Evolutionary conservation across 2,113 vertebrate species (phyloP).

Genomic region (Tupaia chinensis): DNA sequence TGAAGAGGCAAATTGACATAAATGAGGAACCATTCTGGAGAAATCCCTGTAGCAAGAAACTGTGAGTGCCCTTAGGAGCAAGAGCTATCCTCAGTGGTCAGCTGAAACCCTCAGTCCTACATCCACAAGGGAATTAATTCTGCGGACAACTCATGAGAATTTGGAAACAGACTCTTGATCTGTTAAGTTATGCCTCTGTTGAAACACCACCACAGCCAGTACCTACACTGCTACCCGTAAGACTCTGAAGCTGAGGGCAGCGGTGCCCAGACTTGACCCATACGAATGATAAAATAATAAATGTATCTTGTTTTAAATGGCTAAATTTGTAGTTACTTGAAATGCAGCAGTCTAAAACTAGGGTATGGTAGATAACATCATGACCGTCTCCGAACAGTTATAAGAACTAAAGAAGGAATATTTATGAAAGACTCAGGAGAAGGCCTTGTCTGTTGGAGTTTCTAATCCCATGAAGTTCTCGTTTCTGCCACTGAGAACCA

Average conservation of each 20-base stretch:
- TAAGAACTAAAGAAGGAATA: background rate
- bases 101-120: background rate
- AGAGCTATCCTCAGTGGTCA: background rate
- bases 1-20: background rate
- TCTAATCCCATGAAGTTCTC: background rate
- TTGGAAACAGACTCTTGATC: background rate
- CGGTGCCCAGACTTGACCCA: background rate
- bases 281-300: background rate
- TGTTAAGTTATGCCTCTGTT: background rate
- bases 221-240: background rate
- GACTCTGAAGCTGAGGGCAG: background rate
- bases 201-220: background rate
- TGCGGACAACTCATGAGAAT: background rate
- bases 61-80: background rate
- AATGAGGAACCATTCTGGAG: background rate
- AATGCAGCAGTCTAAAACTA: background rate
- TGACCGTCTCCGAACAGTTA: background rate
- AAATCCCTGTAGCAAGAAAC: background rate
- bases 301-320: background rate
- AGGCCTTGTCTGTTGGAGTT: background rate
- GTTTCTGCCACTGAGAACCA: background rate
- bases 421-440: background rate
- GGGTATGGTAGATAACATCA: background rate
- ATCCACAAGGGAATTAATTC: background rate
- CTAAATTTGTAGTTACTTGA: background rate